Percentiles rank a stretch among this genome's conserved stretches.
phyloP scores from a whole-genome alignment of 2,113 vertebrate genomes.

The Semicossyphus pulcher region DNA sequence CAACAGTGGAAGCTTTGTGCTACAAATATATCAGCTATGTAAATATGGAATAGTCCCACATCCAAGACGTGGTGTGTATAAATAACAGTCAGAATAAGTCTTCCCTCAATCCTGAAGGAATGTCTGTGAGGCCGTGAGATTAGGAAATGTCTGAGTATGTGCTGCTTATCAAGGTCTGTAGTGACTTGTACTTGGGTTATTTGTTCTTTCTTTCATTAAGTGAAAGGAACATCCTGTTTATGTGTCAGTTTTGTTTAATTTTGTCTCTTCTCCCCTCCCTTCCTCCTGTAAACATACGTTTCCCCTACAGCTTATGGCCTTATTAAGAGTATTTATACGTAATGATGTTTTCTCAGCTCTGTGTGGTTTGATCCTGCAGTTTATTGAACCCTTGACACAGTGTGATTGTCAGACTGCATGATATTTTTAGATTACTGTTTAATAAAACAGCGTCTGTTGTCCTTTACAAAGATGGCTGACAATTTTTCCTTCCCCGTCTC shows the following conservation, averaged over 20 bases:
- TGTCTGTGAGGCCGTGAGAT: neutral
- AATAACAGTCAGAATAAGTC: neutral
- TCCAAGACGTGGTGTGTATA: slow-evolving; percentile 5
- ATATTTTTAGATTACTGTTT: too few relatives aligned
- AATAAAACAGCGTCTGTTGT: neutral
- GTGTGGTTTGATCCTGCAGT: neutral
- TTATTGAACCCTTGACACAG: neutral
- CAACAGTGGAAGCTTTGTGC: slow-evolving; percentile 24
- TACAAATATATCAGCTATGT: slow-evolving; percentile 3
- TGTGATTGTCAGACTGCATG: neutral
- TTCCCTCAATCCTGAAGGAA: neutral
- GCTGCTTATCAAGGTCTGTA: neutral
- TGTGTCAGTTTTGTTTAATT: too few relatives aligned
- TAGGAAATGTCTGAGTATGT: neutral
- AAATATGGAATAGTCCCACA: slow-evolving; percentile 19
- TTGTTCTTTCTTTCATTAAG: slow-evolving; percentile 15
- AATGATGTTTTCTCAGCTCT: slow-evolving; percentile 1
- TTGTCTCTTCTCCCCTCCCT: slow-evolving; percentile 24
- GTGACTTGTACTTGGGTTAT: neutral
- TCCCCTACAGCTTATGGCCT: slow-evolving; percentile 5
- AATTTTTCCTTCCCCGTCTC: slow-evolving; percentile 2
- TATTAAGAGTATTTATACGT: slow-evolving; percentile 35
- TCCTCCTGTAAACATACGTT: slow-evolving; percentile 41
- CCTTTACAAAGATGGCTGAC: neutral
- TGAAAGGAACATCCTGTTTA: slow-evolving; percentile 58